Conservation (phyloP, 1,140 invertebrate genomes). For the Leptopilina clavipes region DNA sequence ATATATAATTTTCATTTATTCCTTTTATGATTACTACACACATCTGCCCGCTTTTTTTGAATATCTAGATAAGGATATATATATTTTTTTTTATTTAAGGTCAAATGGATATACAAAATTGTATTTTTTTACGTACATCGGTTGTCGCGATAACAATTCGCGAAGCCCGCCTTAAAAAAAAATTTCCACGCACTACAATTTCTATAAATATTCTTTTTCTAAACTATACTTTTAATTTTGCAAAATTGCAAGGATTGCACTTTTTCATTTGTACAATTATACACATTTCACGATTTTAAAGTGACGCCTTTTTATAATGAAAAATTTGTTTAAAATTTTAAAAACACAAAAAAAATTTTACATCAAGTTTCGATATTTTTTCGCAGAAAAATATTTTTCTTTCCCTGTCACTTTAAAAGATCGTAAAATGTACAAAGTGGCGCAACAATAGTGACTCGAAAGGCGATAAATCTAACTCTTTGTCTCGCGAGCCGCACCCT, state of each 20-base stretch:
- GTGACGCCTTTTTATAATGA: no score
- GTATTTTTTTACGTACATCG: slow-evolving; percentile 59
- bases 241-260: slow-evolving; percentile 32
- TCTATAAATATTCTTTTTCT: slow-evolving; percentile 36
- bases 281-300: neutral
- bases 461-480: slow-evolving; percentile 60
- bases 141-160: slow-evolving; percentile 56
- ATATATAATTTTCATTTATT: slow-evolving; percentile 67
- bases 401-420: slow-evolving; percentile 50
- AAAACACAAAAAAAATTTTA: neutral
- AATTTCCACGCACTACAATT: neutral
- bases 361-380: no score
- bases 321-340: neutral
- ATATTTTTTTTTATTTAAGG: slow-evolving; percentile 59
- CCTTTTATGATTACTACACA: slow-evolving; percentile 55
- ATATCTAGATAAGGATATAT: slow-evolving; percentile 58
- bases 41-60: slow-evolving; percentile 51
- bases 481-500: slow-evolving; percentile 60
- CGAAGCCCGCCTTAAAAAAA: neutral
- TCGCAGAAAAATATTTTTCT: no score
- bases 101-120: slow-evolving; percentile 66
- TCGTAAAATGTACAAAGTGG: slow-evolving; percentile 45
- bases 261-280: slow-evolving; percentile 18
- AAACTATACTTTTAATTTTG: slow-evolving; percentile 41
- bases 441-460: slow-evolving; percentile 50